Percentiles rank a stretch among this genome's conserved stretches.
These are phyloP conservation scores for Eristalinus aeneus DNA, from an alignment of 2,888 invertebrate genomes.

Conservation along the genomic window DNA sequence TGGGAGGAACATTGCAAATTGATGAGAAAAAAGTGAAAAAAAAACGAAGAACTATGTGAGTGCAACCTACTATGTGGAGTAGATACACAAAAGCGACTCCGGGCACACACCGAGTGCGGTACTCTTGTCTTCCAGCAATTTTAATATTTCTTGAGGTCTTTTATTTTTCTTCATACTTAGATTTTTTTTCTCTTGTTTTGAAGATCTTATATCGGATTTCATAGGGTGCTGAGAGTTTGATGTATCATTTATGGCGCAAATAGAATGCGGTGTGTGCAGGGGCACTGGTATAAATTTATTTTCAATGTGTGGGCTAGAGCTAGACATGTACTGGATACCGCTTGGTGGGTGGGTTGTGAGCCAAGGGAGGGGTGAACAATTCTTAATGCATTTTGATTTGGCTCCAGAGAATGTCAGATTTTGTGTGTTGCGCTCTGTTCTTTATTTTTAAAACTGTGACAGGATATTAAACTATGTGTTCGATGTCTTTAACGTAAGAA, in stretches of 20 bases:
- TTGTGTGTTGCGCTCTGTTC: conserved; percentile 4
- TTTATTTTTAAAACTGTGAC: conserved; percentile 39
- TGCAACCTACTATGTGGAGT: conserved; percentile 16
- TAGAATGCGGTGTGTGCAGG: not conserved
- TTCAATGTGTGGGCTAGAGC: not conserved
- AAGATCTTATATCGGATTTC: conserved; percentile 55
- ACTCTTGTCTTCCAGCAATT: conserved; percentile 41
- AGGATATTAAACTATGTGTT: conserved; percentile 46
- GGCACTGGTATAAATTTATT: conserved; percentile 5
- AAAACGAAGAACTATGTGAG: not conserved
- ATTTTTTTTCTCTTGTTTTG: conserved; percentile 3
- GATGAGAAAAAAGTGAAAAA: conserved; percentile 27
- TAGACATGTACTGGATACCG: too few species aligned
- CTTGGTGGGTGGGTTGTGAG: not conserved
- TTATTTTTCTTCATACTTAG: not conserved
- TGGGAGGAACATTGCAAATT: conserved; percentile 37
- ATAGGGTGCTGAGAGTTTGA: conserved; percentile 52
- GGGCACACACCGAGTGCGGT: conserved; percentile 19
- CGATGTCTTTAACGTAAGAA: not conserved
- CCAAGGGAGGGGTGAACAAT: not conserved
- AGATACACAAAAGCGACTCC: conserved; percentile 39
- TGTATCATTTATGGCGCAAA: conserved; percentile 36
- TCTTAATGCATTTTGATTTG: conserved; percentile 48
- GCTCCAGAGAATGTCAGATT: conserved; percentile 19
- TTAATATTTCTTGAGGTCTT: conserved; percentile 17